Percentiles rank a stretch among this genome's conserved stretches.
Conservation (phyloP, 2,797 vertebrate species). For the Galaxias olidus region DNA sequence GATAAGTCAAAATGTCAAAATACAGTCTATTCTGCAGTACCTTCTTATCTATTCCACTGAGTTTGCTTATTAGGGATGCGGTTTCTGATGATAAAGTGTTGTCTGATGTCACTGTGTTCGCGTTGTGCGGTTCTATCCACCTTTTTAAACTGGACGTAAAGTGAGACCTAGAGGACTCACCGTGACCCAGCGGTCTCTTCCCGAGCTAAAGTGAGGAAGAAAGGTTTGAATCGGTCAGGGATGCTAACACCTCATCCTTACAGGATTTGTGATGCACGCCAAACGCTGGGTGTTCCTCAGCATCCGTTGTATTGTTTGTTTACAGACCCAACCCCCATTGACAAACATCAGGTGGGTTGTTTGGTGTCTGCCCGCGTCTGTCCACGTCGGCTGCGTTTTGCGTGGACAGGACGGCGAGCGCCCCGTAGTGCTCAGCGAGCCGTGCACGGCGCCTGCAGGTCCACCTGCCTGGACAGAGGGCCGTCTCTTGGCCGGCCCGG, state of each 20-base stretch:
- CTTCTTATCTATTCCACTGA: neutral
- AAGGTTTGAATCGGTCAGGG: constrained; percentile 47
- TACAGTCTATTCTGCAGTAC: neutral
- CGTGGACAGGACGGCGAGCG: neutral
- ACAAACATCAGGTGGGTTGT: constrained; percentile 15
- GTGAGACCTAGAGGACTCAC: neutral
- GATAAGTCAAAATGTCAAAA: constrained; percentile 15
- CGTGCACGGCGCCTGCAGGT: constrained; percentile 10
- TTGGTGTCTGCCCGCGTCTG: neutral
- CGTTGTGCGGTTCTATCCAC: too few relatives aligned
- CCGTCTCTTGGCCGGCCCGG: constrained; percentile 7
- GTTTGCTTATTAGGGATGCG: neutral
- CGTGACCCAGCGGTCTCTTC: neutral
- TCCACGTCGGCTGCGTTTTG: neutral
- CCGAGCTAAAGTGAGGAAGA: constrained; percentile 30
- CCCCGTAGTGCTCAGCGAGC: neutral
- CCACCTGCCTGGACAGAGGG: neutral
- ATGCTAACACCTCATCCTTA: constrained; percentile 46
- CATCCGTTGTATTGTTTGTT: too few relatives aligned
- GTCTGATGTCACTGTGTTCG: too few relatives aligned
- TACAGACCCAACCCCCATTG: constrained; percentile 16
- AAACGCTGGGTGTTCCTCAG: constrained; percentile 57
- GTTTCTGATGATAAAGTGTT: too few relatives aligned
- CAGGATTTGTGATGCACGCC: constrained; percentile 48
- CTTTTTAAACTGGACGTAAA: too few relatives aligned